Evolutionary conservation across 2,888 invertebrate genomes (phyloP), one percentile per base, ranked within the genome.

Genomic region (Coelopa pilipes): DNA sequence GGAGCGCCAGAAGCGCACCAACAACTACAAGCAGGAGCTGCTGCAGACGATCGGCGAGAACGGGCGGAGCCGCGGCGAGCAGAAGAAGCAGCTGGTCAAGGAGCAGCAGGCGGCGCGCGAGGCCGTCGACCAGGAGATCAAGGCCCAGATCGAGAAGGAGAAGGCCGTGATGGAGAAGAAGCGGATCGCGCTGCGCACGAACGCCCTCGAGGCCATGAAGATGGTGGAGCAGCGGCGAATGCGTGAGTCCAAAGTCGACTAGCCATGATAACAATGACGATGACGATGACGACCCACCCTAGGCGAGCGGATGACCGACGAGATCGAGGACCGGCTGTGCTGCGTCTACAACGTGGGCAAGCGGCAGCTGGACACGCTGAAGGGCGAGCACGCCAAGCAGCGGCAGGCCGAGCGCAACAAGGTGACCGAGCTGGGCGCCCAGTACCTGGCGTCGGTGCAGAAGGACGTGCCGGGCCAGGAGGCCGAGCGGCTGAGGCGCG

Each of bases 401-500:
- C 81, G 83, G 57, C 80, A 89, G 65, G 87, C 72, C 82, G 89
- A 89, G 63, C 89, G 89, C 62, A 80, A 86, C 11, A 84, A 86
- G 10, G 82, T 89, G 0, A 83, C 89, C 63, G 89, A 89, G 24
- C 79, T 82, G n/a, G 89, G 90, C 76, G 89, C 90, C 70, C 79
- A 85, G 65, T 84, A 87, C 74, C 79, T 90, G 75, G 86, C 87
- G 67, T 86, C 87, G 0, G 88, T 89, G 0, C 88, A 88, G 46
- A 87, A 87, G 15, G 87, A 83, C 34, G 87, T 89, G 0, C 87
- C 87, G 1, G 85, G 82, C 0, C 82, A 84, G 63, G 91, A 91
- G 53, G 87, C 88, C 19, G 88, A 86, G n/a, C 87, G 88, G 0
- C 80, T 90, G 0, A 85, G 89, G 17, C 90, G 89, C 49, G 91